Conservation (phyloP, 2,888 invertebrate genomes). For the Hetaerina titia region DNA sequence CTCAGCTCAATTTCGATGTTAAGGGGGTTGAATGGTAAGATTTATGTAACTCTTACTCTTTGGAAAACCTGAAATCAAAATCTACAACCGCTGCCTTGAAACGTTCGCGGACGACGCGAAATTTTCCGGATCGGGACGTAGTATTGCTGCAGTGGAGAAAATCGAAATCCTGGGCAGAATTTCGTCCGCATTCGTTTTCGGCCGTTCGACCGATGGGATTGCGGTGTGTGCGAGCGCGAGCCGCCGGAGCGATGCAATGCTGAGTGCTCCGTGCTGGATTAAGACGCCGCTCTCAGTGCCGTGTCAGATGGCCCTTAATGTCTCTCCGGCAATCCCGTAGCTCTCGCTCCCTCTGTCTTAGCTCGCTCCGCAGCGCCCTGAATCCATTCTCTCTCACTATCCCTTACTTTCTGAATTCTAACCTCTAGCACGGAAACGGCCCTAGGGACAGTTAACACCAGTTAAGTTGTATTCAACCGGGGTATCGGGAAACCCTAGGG, state of each 20-base stretch:
- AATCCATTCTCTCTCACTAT: not conserved
- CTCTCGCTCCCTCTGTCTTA: not conserved
- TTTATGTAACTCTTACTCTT: too few species aligned
- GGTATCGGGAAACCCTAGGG: too few species aligned
- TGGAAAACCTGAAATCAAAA: too few species aligned
- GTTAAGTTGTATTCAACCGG: too few species aligned
- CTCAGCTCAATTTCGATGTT: too few species aligned
- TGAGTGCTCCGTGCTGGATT: not conserved
- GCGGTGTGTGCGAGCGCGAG: not conserved
- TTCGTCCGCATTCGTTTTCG: not conserved
- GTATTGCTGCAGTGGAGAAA: not conserved
- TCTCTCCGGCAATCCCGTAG: not conserved
- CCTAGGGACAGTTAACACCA: not conserved
- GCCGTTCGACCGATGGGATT: not conserved
- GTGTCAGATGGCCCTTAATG: conserved; percentile 7
- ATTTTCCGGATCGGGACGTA: not conserved
- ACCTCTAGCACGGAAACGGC: not conserved
- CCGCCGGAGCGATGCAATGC: not conserved
- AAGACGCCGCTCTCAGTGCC: not conserved
- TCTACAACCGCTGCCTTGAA: too few species aligned
- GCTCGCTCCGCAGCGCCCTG: not conserved
- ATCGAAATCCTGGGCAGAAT: not conserved
- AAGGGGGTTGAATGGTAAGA: too few species aligned
- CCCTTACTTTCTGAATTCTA: not conserved
- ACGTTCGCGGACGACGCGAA: too few species aligned